phyloP scores from a whole-genome alignment of 2,888 invertebrate species.

The Gymnosoma rotundatum region DNA sequence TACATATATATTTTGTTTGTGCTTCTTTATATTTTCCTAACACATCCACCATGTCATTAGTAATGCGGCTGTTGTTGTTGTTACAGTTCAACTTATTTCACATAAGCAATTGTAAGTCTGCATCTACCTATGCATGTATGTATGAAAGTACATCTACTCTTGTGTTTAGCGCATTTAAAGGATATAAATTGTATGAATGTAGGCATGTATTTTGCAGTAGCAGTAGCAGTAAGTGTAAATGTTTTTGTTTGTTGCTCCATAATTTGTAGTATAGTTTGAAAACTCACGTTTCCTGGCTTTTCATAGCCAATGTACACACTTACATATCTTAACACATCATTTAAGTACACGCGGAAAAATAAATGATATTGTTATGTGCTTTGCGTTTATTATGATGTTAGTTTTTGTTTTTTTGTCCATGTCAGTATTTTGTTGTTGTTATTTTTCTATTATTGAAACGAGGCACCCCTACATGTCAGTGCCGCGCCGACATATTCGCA shows the following conservation, averaged over 20 bases:
- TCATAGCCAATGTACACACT: slow-evolving; percentile 29
- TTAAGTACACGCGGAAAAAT: slow-evolving; percentile 44
- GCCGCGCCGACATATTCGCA: too few species aligned
- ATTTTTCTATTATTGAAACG: too few species aligned
- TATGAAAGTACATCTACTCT: background rate
- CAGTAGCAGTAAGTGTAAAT: slow-evolving; percentile 71
- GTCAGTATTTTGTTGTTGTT: too few species aligned
- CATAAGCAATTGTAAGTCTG: background rate
- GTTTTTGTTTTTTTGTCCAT: too few species aligned
- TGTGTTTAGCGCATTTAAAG: slow-evolving; percentile 30
- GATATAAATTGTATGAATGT: slow-evolving; percentile 2
- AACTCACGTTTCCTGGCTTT: slow-evolving; percentile 73
- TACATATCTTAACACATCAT: background rate
- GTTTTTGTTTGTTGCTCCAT: slow-evolving; percentile 73
- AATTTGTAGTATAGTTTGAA: slow-evolving; percentile 76
- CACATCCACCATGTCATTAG: slow-evolving; percentile 57
- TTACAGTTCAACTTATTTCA: slow-evolving; percentile 59
- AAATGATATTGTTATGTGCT: background rate
- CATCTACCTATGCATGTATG: background rate
- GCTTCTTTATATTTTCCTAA: background rate
- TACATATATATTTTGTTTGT: background rate
- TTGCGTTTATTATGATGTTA: background rate
- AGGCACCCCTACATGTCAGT: too few species aligned
- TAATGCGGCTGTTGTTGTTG: slow-evolving; percentile 28
- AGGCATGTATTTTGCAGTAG: slow-evolving; percentile 47